phyloP scores from a whole-genome alignment of 2,113 vertebrate species.

The Corythornis vintsioides region DNA sequence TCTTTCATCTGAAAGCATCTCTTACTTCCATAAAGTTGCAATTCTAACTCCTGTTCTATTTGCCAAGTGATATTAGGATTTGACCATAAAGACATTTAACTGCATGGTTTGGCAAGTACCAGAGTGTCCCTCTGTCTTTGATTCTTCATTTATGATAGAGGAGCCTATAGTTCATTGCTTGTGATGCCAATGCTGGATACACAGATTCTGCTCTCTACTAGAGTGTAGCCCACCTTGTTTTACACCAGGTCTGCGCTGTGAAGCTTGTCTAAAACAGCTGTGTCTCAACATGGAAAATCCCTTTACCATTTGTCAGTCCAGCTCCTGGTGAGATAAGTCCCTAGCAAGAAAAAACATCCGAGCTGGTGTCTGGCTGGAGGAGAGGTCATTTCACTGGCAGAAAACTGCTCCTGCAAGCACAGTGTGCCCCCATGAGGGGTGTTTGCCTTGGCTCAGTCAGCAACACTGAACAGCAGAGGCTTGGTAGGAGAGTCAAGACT shows the following conservation, averaged over 20 bases:
- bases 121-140: background rate
- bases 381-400: background rate
- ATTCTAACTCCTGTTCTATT: background rate
- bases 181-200: background rate
- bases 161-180: background rate
- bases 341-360: background rate
- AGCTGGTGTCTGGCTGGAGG: background rate
- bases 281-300: background rate
- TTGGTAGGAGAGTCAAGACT: background rate
- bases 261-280: background rate
- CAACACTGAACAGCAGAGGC: background rate
- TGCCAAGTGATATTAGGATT: background rate
- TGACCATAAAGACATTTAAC: background rate
- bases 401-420: background rate
- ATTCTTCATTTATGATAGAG: background rate
- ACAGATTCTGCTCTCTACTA: background rate
- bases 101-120: background rate
- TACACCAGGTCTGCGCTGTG: background rate
- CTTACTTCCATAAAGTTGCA: background rate
- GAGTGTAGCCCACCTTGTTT: background rate
- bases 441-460: background rate
- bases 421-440: fast-evolving
- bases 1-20: background rate
- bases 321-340: background rate
- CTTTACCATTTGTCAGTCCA: background rate